Evolutionary conservation across 2,113 vertebrate species (phyloP).

Genomic region (Nesoenas mayeri): DNA sequence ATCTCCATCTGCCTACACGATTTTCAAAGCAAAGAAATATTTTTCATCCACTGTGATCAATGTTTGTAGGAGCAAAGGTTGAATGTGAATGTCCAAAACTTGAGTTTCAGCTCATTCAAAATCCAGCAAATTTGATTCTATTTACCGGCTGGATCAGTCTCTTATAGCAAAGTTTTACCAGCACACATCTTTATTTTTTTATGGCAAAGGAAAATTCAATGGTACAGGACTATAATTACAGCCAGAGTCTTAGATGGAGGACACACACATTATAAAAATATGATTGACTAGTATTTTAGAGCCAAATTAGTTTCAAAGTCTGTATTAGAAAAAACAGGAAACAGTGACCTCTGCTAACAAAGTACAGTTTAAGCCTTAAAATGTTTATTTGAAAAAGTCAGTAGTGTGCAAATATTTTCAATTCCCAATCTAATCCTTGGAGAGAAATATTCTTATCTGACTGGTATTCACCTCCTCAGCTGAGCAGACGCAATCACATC

Average conservation of each 20-base stretch:
- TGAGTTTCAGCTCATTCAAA: background rate
- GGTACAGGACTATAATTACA: background rate
- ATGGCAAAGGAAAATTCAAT: background rate
- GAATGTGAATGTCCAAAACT: background rate
- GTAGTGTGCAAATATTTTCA: background rate
- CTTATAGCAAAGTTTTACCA: background rate
- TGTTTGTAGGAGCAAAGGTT: background rate
- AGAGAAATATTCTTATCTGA: accelerated
- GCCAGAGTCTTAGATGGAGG: background rate
- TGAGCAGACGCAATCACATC: background rate
- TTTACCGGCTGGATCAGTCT: background rate
- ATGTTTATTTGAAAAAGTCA: background rate
- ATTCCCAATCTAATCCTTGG: background rate
- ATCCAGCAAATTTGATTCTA: background rate
- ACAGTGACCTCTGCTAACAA: background rate
- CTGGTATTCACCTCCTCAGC: background rate
- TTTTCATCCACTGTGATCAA: background rate
- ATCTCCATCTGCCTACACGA: background rate
- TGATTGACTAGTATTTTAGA: background rate
- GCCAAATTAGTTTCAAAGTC: background rate
- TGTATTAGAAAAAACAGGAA: background rate
- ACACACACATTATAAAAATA: background rate
- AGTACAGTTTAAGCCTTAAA: background rate
- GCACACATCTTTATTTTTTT: background rate
- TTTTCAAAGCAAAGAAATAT: background rate